phyloP scores from a whole-genome alignment of 2,888 invertebrate species.

The Hyalella azteca region DNA sequence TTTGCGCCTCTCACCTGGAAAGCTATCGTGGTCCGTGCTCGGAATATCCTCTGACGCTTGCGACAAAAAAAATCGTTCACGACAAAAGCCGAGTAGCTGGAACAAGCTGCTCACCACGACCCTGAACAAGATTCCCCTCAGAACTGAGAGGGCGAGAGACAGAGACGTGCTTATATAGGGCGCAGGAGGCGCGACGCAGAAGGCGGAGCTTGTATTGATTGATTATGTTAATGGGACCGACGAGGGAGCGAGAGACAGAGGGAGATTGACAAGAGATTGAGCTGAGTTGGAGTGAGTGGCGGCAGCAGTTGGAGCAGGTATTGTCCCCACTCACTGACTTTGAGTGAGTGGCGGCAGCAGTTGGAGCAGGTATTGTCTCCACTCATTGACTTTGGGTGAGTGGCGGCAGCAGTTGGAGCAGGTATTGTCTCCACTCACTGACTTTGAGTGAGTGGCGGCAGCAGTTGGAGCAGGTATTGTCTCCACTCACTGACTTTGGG shows the following conservation, averaged over 20 bases:
- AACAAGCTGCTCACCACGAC: background rate
- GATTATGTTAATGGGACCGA: conserved; percentile 59
- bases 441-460: background rate
- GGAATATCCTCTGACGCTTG: no score
- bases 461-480: background rate
- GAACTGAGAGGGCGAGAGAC: conserved; percentile 41
- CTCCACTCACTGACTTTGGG: background rate
- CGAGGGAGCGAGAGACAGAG: conserved; percentile 52
- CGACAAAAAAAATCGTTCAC: no score
- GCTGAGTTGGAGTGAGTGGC: conserved; percentile 29
- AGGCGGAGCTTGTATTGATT: conserved; percentile 57
- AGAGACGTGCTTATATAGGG: conserved; percentile 44
- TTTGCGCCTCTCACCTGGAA: no score
- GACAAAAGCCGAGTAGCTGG: no score
- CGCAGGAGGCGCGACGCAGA: conserved; percentile 28
- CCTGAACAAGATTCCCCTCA: background rate
- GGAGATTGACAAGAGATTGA: conserved; percentile 55
- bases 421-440: no score
- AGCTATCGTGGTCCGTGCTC: no score
- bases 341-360: background rate
- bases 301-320: conserved; percentile 26
- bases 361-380: no score
- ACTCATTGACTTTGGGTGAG: background rate
- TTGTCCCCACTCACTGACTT: background rate
- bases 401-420: background rate